These are phyloP conservation scores for Tillus elongatus DNA, from an alignment of 2,888 invertebrate genomes.

Conservation along the genomic window DNA sequence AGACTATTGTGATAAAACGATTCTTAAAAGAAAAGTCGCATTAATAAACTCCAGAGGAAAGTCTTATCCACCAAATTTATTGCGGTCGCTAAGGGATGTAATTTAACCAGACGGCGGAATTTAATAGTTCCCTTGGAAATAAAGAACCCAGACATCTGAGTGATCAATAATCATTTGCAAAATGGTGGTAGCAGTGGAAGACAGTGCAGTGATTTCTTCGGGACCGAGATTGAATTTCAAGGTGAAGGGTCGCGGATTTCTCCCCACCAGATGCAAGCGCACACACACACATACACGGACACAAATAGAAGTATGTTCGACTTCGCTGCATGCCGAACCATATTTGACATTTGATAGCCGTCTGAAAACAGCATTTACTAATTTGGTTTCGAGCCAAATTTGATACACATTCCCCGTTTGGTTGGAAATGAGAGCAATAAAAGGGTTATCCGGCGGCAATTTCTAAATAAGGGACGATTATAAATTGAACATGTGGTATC, in stretches of 20 bases:
- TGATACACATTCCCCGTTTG: constrained; percentile 39
- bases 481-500: constrained; percentile 12
- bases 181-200: too few relatives aligned
- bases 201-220: too few relatives aligned
- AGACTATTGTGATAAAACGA: too few relatives aligned
- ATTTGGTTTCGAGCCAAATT: constrained; percentile 42
- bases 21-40: too few relatives aligned
- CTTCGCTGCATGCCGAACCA: constrained; percentile 37
- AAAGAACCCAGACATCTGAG: too few relatives aligned
- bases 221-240: constrained; percentile 21
- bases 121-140: too few relatives aligned
- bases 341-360: constrained; percentile 41
- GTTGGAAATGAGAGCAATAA: constrained; percentile 36
- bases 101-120: too few relatives aligned
- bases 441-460: constrained; percentile 31
- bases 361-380: constrained; percentile 40
- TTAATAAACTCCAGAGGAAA: too few relatives aligned
- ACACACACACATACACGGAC: constrained; percentile 28
- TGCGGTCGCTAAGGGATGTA: too few relatives aligned
- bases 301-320: too few relatives aligned
- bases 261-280: constrained; percentile 16
- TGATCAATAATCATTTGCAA: too few relatives aligned
- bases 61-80: too few relatives aligned
- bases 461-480: constrained; percentile 26
- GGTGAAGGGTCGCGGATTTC: constrained; percentile 28